These are phyloP conservation scores for Drosophila pseudotalamancana DNA, from an alignment of 2,888 invertebrate species.

Conservation along the genomic window DNA sequence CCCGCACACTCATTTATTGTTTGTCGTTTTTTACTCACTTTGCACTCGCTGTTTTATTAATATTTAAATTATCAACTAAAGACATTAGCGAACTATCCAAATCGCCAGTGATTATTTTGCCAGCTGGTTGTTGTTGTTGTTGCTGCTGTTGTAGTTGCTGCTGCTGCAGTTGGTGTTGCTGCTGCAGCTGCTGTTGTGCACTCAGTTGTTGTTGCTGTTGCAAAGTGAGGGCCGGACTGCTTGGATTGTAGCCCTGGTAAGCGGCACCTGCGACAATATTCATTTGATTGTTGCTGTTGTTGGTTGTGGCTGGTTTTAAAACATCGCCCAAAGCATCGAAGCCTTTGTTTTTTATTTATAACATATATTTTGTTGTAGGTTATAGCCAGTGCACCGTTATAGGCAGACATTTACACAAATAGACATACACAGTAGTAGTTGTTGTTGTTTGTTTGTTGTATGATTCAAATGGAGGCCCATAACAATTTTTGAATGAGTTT, in stretches of 20 bases:
- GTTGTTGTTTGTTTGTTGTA: conserved; percentile 26
- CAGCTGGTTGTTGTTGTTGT: conserved; percentile 83
- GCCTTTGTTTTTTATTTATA: conserved; percentile 84
- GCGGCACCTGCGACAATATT: conserved; percentile 83
- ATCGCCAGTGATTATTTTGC: conserved; percentile 95
- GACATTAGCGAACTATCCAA: conserved; percentile 97
- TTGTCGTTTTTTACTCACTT: conserved; percentile 87
- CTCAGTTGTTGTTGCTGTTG: conserved; percentile 77
- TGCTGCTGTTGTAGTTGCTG: conserved; percentile 70
- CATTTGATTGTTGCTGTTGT: conserved; percentile 77
- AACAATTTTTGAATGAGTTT: conserved; percentile 35
- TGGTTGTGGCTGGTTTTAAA: conserved; percentile 86
- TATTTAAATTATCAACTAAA: conserved; percentile 95
- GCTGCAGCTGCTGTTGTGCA: conserved; percentile 75
- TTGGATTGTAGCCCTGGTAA: conserved; percentile 54
- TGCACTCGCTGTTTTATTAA: conserved; percentile 88
- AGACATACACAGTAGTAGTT: conserved; percentile 60
- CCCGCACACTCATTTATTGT: conserved; percentile 16
- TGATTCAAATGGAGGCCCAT: conserved; percentile 69
- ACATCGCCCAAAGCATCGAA: conserved; percentile 91
- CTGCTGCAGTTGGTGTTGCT: conserved; percentile 63
- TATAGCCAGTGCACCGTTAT: conserved; percentile 66
- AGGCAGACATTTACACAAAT: conserved; percentile 76
- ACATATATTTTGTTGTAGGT: conserved; percentile 40
- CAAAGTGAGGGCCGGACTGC: conserved; percentile 53